Evolutionary conservation across 2,113 vertebrate species (phyloP), one percentile per base, ranked within the genome.

Genomic region (Donacobius atricapilla): DNA sequence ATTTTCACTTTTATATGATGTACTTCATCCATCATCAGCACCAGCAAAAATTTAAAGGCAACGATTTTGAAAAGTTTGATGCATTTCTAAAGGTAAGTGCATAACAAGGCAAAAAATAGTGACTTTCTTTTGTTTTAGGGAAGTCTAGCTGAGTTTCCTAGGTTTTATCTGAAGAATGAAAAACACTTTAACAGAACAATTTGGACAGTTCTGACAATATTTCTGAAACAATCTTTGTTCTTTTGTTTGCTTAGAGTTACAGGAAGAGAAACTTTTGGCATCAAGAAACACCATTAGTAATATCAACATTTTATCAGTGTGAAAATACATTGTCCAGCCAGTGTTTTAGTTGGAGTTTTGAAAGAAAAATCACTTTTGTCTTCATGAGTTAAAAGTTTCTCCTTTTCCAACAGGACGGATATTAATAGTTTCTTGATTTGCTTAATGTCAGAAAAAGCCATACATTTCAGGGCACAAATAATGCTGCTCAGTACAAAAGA

Each of bases 121-220:
- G 39, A 23, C 16, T 53, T 84, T 70, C 54, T 88, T 83, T 51
- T 73, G 27, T 72, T 48, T 51, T 70, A 89, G 30, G 63, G 50
- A 86, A 69, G 33, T 76, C 50, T 54, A 66, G 76, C 60, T 94
- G 86, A 80, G 27, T 81, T 95, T 80, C 22, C 73, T 87, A 56
- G 33, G 28, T 76, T 96, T 94, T 18, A 78, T 58, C 47, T 80
- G 80, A 53, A 80, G 44, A 93, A 87, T 2, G 44, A 81, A 64
- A 88, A 88, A 65, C 4, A 65, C 4, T 2, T 2, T 53, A 91
- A 75, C 45, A 56, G 73, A 92, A 82, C 18, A 80, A 85, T 93
- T 82, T 94, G 70, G 68, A 92, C 64, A 83, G 64, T 89, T 96
- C 66, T 80, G 89, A 90, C 58, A 96, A 72, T 61, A 57, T 65